Conservation (phyloP, 2,797 vertebrate genomes). For the Cyclura pinguis region DNA sequence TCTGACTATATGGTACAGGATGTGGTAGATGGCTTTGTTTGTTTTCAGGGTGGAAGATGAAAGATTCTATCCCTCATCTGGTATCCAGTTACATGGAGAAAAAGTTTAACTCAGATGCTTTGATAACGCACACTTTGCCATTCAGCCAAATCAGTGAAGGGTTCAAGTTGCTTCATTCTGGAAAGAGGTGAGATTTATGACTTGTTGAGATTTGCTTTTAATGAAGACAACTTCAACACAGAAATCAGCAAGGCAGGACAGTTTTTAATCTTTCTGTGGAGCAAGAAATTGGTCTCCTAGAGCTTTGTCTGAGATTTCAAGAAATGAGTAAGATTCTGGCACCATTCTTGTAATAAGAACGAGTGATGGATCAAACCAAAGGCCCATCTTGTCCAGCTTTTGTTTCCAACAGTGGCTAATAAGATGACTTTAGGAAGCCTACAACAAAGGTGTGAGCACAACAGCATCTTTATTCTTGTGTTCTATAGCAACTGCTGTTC, state of each 20-base stretch:
- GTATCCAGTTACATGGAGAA: slow-evolving; percentile 83
- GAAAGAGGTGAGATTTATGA: slow-evolving; percentile 79
- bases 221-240: fast-evolving
- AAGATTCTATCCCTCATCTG: slow-evolving; percentile 77
- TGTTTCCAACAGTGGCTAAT: no score
- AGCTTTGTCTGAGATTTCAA: not conserved
- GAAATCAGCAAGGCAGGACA: not conserved
- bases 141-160: slow-evolving; percentile 83
- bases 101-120: slow-evolving; percentile 84
- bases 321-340: not conserved
- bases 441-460: not conserved
- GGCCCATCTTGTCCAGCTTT: no score
- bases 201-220: not conserved
- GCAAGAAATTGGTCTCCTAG: no score
- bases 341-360: not conserved
- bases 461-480: not conserved
- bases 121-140: slow-evolving; percentile 85
- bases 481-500: not conserved
- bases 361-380: no score
- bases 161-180: slow-evolving; percentile 81
- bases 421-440: no score
- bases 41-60: slow-evolving; percentile 82
- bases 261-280: no score
- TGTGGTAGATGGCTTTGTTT: not conserved
- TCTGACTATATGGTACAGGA: not conserved